These are phyloP conservation scores for Poecilia velifera DNA, from an alignment of 2,797 vertebrate species.

Conservation along the genomic window DNA sequence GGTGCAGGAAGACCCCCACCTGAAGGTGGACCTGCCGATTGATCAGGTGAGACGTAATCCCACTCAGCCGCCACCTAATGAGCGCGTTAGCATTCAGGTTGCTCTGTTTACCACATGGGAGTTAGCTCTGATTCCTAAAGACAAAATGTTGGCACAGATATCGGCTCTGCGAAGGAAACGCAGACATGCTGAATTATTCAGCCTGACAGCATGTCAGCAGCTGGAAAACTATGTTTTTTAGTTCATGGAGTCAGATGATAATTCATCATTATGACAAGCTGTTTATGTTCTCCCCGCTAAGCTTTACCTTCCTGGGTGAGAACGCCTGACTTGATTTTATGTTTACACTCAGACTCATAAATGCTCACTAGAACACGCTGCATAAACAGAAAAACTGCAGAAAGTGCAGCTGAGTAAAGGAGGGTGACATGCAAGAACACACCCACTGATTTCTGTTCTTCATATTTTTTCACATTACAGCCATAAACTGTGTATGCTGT, in stretches of 20 bases:
- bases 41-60: constrained; percentile 68
- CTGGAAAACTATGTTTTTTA: constrained; percentile 14
- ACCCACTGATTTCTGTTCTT: neutral
- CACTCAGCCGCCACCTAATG: constrained; percentile 8
- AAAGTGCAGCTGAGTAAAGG: constrained; percentile 32
- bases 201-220: neutral
- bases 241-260: constrained; percentile 11
- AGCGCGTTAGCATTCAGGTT: constrained; percentile 18
- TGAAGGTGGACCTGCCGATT: constrained; percentile 77
- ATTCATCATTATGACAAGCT: constrained; percentile 16
- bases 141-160: constrained; percentile 3
- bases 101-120: constrained; percentile 26
- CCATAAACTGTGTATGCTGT: neutral
- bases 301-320: neutral
- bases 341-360: constrained; percentile 29
- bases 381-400: constrained; percentile 58
- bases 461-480: neutral
- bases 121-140: constrained; percentile 21
- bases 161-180: neutral
- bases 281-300: constrained; percentile 19
- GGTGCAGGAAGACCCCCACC: constrained; percentile 69
- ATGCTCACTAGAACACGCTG: constrained; percentile 40
- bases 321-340: constrained; percentile 14
- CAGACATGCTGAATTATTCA: constrained; percentile 12
- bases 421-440: neutral